phyloP scores from a whole-genome alignment of 2,888 invertebrate genomes.

The Folsomia manolachei region DNA sequence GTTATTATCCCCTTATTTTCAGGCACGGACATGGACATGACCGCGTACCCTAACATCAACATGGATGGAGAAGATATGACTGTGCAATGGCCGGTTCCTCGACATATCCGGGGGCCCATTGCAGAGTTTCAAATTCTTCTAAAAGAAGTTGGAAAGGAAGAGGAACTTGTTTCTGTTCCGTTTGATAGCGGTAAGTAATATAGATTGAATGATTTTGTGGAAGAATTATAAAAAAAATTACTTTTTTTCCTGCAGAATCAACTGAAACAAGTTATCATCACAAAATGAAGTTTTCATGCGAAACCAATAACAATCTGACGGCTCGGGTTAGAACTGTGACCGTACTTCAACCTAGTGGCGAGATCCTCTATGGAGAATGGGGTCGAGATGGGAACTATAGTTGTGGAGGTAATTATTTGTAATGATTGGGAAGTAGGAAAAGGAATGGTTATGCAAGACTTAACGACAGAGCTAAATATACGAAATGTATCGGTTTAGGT shows the following conservation, averaged over 20 bases:
- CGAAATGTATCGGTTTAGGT: too few species aligned
- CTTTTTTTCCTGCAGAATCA: too few species aligned
- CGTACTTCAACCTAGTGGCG: constrained; percentile 12
- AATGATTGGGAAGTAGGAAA: background rate
- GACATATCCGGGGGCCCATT: constrained; percentile 59
- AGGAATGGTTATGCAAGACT: too few species aligned
- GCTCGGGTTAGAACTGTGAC: constrained; percentile 46
- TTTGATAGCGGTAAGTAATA: background rate
- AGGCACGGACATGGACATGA: constrained; percentile 40
- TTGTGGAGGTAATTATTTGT: constrained; percentile 40
- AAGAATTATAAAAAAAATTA: background rate
- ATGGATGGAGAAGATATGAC: constrained; percentile 29
- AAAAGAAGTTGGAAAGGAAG: constrained; percentile 52
- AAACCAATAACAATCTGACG: constrained; percentile 44
- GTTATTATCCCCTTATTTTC: background rate
- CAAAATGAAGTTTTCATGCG: constrained; percentile 33
- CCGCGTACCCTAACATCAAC: constrained; percentile 24
- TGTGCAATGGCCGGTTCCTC: constrained; percentile 60
- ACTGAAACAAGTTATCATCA: constrained; percentile 3
- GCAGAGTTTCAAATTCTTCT: constrained; percentile 61
- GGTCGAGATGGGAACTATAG: constrained; percentile 42
- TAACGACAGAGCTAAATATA: too few species aligned
- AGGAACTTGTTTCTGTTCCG: background rate
- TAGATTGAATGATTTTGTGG: background rate
- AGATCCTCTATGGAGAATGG: constrained; percentile 42